phyloP scores from a whole-genome alignment of 2,113 vertebrate species.

The Toxotes jaculatrix region DNA sequence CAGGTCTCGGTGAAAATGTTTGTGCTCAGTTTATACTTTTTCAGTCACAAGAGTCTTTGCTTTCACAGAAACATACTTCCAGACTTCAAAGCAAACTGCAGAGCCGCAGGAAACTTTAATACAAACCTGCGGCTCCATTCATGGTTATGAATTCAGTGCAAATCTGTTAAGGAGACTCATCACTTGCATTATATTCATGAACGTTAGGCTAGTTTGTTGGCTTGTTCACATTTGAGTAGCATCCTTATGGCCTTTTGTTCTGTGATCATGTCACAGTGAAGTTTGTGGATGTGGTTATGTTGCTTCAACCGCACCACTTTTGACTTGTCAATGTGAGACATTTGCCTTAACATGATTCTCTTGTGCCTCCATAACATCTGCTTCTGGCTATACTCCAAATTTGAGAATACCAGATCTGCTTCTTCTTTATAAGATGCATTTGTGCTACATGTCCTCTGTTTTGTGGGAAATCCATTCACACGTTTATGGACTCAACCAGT shows the following conservation, averaged over 20 bases:
- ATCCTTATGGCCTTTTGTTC: conserved; percentile 23
- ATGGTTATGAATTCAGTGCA: conserved; percentile 68
- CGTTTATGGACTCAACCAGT: conserved; percentile 6
- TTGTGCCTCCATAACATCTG: conserved; percentile 10
- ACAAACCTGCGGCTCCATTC: conserved; percentile 23
- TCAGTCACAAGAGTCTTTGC: conserved; percentile 21
- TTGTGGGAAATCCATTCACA: conserved; percentile 45
- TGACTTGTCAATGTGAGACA: conserved; percentile 6
- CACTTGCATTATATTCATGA: conserved; percentile 6
- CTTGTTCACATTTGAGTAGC: conserved; percentile 63
- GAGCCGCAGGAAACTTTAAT: conserved; percentile 25
- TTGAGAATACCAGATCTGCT: conserved; percentile 10
- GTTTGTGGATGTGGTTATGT: conserved; percentile 10
- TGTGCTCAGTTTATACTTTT: conserved; percentile 1
- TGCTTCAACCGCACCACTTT: conserved; percentile 13
- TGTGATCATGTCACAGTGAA: conserved; percentile 6
- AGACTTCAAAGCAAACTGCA: conserved; percentile 26
- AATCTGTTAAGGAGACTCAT: conserved; percentile 38
- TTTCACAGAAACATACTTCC: conserved; percentile 30
- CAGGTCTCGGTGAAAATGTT: not conserved
- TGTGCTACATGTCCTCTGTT: conserved; percentile 52
- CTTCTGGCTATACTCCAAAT: conserved; percentile 16
- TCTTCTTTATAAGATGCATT: not conserved
- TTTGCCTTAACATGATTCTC: conserved; percentile 11
- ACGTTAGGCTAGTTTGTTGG: not conserved